Conservation (phyloP, 1,140 invertebrate species). For the Meloidogyne exigua region DNA sequence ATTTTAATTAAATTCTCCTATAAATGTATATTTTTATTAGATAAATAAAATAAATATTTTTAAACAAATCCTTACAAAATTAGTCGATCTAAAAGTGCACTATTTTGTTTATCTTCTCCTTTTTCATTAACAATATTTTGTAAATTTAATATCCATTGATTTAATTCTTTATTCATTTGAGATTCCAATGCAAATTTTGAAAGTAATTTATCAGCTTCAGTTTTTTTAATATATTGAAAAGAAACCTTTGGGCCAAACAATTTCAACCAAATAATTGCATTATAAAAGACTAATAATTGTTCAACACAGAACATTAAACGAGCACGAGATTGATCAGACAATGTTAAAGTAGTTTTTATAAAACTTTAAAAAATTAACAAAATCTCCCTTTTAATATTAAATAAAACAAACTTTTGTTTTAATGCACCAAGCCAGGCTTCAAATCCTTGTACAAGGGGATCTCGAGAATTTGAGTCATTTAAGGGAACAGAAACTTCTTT, state of each 20-base stretch:
- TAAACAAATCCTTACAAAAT: not conserved
- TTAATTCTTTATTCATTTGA: constrained; percentile 10
- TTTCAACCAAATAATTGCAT: constrained; percentile 13
- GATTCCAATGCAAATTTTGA: not conserved
- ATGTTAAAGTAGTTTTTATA: not conserved
- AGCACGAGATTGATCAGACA: not conserved
- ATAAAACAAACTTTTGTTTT: not conserved
- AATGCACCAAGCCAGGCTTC: constrained; percentile 6
- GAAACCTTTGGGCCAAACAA: not conserved
- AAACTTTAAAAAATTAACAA: not conserved
- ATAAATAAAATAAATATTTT: no score
- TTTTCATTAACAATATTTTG: constrained; percentile 6
- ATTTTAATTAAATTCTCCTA: no score
- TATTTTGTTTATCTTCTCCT: constrained; percentile 2
- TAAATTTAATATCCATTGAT: not conserved
- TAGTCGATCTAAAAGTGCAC: constrained; percentile 6
- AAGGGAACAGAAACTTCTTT: not conserved
- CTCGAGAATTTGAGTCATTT: not conserved
- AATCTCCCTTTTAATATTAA: not conserved
- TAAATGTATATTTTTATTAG: no score
- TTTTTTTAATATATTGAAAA: constrained; percentile 3
- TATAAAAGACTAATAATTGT: constrained; percentile 9
- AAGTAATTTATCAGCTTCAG: not conserved
- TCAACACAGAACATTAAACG: constrained; percentile 12
- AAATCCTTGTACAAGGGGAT: constrained; percentile 7